A percentile compares a stretch with the other conserved stretches of the same genome.
Evolutionary conservation across 37 sponge, comb jelly and placozoan genomes (phyloP).

Genomic region (Spongilla lacustris): DNA sequence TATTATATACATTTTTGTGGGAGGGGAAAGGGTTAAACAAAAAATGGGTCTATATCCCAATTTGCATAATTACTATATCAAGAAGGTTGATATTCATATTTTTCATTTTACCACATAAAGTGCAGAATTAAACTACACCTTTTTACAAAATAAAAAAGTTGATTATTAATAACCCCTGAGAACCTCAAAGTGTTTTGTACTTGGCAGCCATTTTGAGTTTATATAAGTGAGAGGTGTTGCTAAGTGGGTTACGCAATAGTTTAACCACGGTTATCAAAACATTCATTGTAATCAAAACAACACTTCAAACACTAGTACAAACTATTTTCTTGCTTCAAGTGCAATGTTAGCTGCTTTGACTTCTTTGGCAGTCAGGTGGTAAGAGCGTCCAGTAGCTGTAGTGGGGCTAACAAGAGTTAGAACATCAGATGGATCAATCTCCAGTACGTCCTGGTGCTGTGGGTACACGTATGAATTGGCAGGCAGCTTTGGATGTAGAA

Average conservation of each 20-base stretch:
- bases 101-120: not conserved
- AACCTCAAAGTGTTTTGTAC: not conserved
- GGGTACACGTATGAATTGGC: slow-evolving; percentile 37
- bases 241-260: not conserved
- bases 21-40: not conserved
- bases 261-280: not conserved
- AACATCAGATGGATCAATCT: slow-evolving; percentile 8
- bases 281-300: not conserved
- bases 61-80: not conserved
- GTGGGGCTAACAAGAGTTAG: slow-evolving; percentile 25
- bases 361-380: not conserved
- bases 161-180: not conserved
- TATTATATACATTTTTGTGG: not conserved
- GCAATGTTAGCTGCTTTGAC: not conserved
- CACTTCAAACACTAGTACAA: not conserved
- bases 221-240: not conserved
- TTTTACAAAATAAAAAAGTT: slow-evolving; percentile 1
- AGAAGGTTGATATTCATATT: not conserved
- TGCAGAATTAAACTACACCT: not conserved
- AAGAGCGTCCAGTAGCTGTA: slow-evolving; percentile 28
- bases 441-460: not conserved
- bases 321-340: not conserved
- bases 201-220: not conserved
- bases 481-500: slow-evolving; percentile 40
- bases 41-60: not conserved